Base-by-base conservation (phyloP, 2,113 vertebrate species). In the Toxostoma redivivum region DNA sequence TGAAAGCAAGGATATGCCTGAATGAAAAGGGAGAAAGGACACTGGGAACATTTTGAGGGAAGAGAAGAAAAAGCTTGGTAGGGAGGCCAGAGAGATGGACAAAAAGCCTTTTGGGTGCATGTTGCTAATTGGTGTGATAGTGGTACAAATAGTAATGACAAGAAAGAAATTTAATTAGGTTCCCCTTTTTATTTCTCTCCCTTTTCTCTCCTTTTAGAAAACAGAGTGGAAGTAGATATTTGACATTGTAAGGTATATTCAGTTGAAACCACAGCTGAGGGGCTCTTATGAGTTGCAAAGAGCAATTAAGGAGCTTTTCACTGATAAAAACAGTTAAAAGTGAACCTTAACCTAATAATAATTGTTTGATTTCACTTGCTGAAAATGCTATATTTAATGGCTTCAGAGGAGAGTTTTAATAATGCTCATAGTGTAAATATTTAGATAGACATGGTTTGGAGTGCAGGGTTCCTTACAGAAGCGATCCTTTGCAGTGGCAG, bases 391-490 rank as follows among this genome's bases (percentile, higher is more conserved):
- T 23, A 4, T 56, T 90, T 91, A 77, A 50, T 92, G 60, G 37
- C 58, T 87, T 72, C 45, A 45, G 79, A 76, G 50, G 61, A 81
- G 81, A 80, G 42, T 87, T 94, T 66, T 57, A 89, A 47, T 80
- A 57, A 71, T 77, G 66, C 61, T 91, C 33, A 5, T 7, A 77
- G 42, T 74, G 65, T 94, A 89, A 96, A 94, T 91, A 97, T 95
- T 91, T 94, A 30, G 85, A 54, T 73, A 66, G 60, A 64, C 20
- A 3, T 88, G 94, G 30, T 22, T 69, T 82, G 74, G 80, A 82
- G 85, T 69, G 33, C 74, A 58, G 74, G 40, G 62, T 61, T 95
- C 74, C 77, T 92, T 72, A 38, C 25, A 79, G 91, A 87, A 91
- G 50, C 82, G 35, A 47, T 86, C 47, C 42, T 95, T 82, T 2